Base-by-base conservation (phyloP, 2,797 vertebrate species). In the Botia almorhae region DNA sequence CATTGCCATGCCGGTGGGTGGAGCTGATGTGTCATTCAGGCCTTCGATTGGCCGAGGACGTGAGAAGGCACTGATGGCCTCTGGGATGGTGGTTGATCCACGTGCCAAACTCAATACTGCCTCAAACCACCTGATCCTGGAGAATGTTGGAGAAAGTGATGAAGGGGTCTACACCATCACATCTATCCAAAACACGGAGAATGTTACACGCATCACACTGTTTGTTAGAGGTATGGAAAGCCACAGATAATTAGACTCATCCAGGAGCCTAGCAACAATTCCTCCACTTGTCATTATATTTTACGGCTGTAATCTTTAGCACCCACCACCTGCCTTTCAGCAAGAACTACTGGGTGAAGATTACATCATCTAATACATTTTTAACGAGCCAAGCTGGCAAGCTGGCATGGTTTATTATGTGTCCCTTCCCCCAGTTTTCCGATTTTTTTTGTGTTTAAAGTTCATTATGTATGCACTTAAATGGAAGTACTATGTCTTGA, bases 151-250 rank as follows among this genome's bases (percentile, higher is more conserved):
- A 0, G 93, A 94, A 84, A 87, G 17, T 0, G 93, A 95, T 2
- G 92, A 94, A 87, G 94, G 94, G 21, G 4, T 89, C 60, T 95
- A 94, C 90, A 90, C 81, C 0, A 48, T 95, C 71, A 92, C 87
- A 76, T 87, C 90, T 51, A 85, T 39, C 0, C 71, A 90, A 12
- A 77, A 85, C 0, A 74, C 84, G 0, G 83, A 89, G 0, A 69
- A 90, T 0, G 4, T 86, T 79, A 87, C 39, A 12, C 72, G n/a
- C 58, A 84, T 90, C n/a, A 69, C 1, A 1, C 92, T 95, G 4
- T 85, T 83, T 19, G 91, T 95, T 73, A 89, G 93, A 94, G 94
- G 94, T 94, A 80, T 39, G 7, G 10, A 33, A 63, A 16, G 11
- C 23, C 26, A 46, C 36, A 17, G 39, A n/a, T n/a, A 39, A 29